Conservation (phyloP, 2,797 vertebrate genomes). For the Gymnocypris eckloni region DNA sequence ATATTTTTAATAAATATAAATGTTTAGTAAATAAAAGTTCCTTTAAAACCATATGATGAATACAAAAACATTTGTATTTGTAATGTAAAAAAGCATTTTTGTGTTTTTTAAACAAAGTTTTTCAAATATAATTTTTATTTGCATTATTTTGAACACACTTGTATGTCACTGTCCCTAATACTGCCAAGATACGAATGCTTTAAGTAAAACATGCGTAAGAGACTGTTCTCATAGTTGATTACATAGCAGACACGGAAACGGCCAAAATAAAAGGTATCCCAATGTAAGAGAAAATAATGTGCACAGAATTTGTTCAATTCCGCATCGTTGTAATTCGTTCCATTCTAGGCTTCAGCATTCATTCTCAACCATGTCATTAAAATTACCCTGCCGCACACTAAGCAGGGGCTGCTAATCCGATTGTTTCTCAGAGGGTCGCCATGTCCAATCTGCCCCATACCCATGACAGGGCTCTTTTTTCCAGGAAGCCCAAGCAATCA, state of each 20-base stretch:
- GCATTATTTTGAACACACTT: neutral
- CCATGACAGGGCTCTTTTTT: slow-evolving; percentile 27
- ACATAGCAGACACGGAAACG: slow-evolving; percentile 2
- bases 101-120: neutral
- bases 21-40: neutral
- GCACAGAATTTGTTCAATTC: slow-evolving; percentile 15
- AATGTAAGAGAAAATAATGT: neutral
- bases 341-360: slow-evolving; percentile 23
- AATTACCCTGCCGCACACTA: slow-evolving; percentile 29
- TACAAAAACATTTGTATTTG: neutral
- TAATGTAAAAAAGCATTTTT: neutral
- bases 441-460: slow-evolving; percentile 37
- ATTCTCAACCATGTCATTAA: slow-evolving; percentile 44
- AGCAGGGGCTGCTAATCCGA: slow-evolving; percentile 43
- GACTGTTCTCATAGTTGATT: slow-evolving; percentile 5
- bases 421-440: slow-evolving; percentile 41
- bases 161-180: neutral
- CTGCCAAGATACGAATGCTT: neutral
- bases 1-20: neutral
- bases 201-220: neutral
- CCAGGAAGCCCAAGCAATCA: slow-evolving; percentile 46
- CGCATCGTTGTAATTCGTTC: slow-evolving; percentile 42
- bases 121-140: neutral
- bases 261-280: slow-evolving; percentile 1
- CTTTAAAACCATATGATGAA: neutral